phyloP scores from a whole-genome alignment of 2,888 invertebrate genomes.

The Ophion ventricosus region DNA sequence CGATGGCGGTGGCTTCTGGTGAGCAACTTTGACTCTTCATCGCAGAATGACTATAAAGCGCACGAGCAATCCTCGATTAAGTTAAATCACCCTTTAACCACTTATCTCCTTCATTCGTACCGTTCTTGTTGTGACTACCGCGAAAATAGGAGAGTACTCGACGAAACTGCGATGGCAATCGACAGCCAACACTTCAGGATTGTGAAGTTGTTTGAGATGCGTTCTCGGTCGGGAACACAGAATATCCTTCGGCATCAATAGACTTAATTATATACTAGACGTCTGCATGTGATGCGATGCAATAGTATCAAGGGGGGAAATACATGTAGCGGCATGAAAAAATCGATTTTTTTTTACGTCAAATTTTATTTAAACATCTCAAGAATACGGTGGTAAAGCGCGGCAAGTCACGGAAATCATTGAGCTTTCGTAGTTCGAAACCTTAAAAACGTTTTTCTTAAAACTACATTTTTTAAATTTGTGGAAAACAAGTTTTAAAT shows the following conservation, averaged over 20 bases:
- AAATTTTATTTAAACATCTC: too few species aligned
- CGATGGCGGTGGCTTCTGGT: constrained; percentile 21
- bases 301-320: too few species aligned
- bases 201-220: not conserved
- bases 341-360: too few species aligned
- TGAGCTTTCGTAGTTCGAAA: too few species aligned
- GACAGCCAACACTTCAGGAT: not conserved
- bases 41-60: constrained; percentile 41
- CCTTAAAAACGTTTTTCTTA: too few species aligned
- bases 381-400: too few species aligned
- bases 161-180: not conserved
- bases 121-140: constrained; percentile 3
- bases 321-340: too few species aligned
- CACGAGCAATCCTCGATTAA: constrained; percentile 46
- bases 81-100: constrained; percentile 24
- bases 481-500: too few species aligned
- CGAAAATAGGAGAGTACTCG: constrained; percentile 13
- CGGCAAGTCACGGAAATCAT: too few species aligned
- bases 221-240: not conserved
- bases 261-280: too few species aligned
- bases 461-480: too few species aligned
- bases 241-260: not conserved
- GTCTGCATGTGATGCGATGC: too few species aligned
- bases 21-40: constrained; percentile 42
- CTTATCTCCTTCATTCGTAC: not conserved